phyloP scores from a whole-genome alignment of 2,888 invertebrate species.

The Ethmia dodecea region DNA sequence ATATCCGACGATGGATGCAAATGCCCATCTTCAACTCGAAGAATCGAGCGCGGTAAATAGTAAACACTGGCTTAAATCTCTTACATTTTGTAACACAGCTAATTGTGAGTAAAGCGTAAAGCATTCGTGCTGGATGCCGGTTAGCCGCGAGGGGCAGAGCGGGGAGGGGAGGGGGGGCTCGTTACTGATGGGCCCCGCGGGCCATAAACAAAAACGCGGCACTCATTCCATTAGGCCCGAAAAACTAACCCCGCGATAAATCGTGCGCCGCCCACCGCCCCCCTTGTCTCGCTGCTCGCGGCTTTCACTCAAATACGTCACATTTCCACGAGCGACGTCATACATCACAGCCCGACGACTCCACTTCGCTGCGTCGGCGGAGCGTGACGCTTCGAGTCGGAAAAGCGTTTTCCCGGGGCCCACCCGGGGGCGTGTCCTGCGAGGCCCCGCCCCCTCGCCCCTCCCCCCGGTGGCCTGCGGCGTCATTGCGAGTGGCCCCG shows the following conservation, averaged over 20 bases:
- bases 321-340: conserved; percentile 3
- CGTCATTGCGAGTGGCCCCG: conserved; percentile 38
- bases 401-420: neutral
- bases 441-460: conserved; percentile 23
- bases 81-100: too few relatives aligned
- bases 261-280: conserved; percentile 43
- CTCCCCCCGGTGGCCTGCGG: conserved; percentile 23
- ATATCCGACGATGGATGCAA: too few relatives aligned
- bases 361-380: too few relatives aligned
- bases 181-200: conserved; percentile 24
- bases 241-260: conserved; percentile 50
- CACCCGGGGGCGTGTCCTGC: conserved; percentile 15
- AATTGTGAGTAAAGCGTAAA: too few relatives aligned
- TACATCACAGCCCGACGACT: neutral
- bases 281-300: neutral
- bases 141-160: neutral
- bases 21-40: too few relatives aligned
- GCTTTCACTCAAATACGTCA: conserved; percentile 32
- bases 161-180: conserved; percentile 17
- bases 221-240: conserved; percentile 58
- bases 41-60: too few relatives aligned
- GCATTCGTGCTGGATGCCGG: too few relatives aligned
- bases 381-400: neutral
- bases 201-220: conserved; percentile 47
- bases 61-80: too few relatives aligned